Evolutionary conservation across 2,888 invertebrate genomes (phyloP), one percentile per base, ranked within the genome.

Genomic region (Drosophila subsilvestris): DNA sequence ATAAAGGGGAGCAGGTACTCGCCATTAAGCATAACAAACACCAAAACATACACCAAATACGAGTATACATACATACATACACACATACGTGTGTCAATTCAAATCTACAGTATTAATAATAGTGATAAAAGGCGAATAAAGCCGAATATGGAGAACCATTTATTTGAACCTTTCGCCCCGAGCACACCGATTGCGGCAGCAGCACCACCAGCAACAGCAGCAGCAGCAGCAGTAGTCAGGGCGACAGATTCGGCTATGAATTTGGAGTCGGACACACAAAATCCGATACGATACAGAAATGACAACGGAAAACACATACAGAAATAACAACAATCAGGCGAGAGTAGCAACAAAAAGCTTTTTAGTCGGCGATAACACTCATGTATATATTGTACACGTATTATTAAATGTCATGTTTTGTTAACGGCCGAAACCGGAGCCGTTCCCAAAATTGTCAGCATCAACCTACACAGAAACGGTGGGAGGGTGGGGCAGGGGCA

Each of bases 331-430:
- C 70, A 69, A 70, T 58, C 73, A 63, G 48, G 81, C 48, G 53
- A 65, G 65, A 86, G 75, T 71, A 77, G 81, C 82, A 83, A 83
- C 85, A 85, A 85, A 83, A 87, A 83, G 87, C 83, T 83, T 87
- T 83, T 83, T 83, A 86, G 82, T 86, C 85, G 79, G 85, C 87
- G 87, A 87, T 87, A 83, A 83, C 87, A 83, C 87, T 83, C 79
- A 75, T 87, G 82, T 78, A 80, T 83, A 78, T 71, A 82, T 82
- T 86, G 82, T 86, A 80, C 81, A 86, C 82, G 83, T 87, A 83
- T 83, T 83, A 87, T 83, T 87, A 87, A 83, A 83, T 83, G 83
- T 85, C 87, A 83, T 83, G 83, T 83, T 87, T 87, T 83, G 87
- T 83, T 86, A 83, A 83, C 87, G 87, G 83, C 87, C 85, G 51